Conservation (phyloP, 2,797 vertebrate genomes). For the Scomberomorus guttatus region DNA sequence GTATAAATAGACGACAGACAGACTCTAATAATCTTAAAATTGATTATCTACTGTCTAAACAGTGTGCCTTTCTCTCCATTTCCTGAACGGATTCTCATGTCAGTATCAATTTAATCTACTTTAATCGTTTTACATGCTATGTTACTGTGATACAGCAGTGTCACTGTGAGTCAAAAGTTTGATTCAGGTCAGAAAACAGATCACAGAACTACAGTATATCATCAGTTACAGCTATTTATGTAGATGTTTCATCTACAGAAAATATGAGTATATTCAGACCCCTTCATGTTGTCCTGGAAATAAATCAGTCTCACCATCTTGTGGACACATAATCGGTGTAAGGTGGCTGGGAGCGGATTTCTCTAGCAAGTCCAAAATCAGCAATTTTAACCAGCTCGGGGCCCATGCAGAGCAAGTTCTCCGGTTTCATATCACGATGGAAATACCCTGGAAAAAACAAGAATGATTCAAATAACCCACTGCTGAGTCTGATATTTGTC, state of each 20-base stretch:
- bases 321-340: conserved; percentile 97
- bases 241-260: conserved; percentile 7
- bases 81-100: conserved; percentile 9
- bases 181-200: conserved; percentile 5
- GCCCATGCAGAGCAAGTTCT: conserved; percentile 95
- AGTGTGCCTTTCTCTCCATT: not conserved
- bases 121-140: no score
- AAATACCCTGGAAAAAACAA: conserved; percentile 88
- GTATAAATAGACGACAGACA: not conserved
- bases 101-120: conserved; percentile 6
- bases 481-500: not conserved
- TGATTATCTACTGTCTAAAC: no score
- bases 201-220: not conserved
- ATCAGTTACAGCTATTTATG: not conserved
- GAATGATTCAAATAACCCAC: not conserved
- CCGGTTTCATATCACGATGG: conserved; percentile 96
- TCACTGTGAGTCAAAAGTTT: conserved; percentile 23
- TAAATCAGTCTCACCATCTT: conserved; percentile 87
- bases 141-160: no score
- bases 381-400: conserved; percentile 96
- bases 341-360: conserved; percentile 93
- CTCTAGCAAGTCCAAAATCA: conserved; percentile 94
- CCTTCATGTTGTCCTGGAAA: not conserved
- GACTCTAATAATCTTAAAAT: not conserved
- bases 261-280: not conserved